phyloP scores from a whole-genome alignment of 2,888 invertebrate species.

The Hybos culiciformis region DNA sequence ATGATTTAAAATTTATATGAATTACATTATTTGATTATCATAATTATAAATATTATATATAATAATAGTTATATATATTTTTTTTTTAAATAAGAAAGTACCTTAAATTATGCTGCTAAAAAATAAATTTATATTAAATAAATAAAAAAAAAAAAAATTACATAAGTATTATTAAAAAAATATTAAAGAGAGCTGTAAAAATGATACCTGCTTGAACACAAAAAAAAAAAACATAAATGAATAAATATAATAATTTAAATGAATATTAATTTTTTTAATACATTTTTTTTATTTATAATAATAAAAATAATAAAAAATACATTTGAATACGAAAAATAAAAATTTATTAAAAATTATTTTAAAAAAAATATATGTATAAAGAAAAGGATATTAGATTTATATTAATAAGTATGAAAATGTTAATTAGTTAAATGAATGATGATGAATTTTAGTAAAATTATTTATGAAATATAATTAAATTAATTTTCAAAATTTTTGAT shows the following conservation, averaged over 20 bases:
- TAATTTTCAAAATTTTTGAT: no score
- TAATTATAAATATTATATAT: no score
- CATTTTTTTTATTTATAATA: not conserved
- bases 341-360: not conserved
- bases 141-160: constrained; percentile 16
- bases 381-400: no score
- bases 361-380: not conserved
- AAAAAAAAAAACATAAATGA: not conserved
- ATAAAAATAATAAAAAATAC: not conserved
- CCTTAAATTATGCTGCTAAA: constrained; percentile 4
- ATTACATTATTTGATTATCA: no score
- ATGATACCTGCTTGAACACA: constrained; percentile 31
- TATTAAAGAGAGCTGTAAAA: constrained; percentile 35
- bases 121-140: constrained; percentile 3
- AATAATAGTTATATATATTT: no score
- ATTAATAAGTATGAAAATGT: no score
- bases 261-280: not conserved
- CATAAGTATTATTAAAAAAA: constrained; percentile 25
- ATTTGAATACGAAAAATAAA: not conserved
- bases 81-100: no score
- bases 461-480: no score
- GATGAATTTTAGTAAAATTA: no score
- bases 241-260: not conserved
- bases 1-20: no score
- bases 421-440: no score